Conservation (phyloP, 2,888 invertebrate species). For the Gibbula magus region DNA sequence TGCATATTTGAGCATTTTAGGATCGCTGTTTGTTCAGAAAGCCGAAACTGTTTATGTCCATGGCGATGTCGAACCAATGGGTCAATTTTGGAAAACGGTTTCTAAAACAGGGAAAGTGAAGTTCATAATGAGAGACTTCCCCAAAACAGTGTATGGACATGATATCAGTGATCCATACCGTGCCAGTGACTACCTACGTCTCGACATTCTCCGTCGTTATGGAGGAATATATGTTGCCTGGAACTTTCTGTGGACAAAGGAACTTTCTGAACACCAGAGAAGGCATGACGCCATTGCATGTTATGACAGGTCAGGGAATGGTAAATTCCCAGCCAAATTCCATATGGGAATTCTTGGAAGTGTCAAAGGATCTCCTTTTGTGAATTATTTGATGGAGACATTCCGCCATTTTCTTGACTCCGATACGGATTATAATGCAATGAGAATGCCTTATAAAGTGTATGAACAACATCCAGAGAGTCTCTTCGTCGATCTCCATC, state of each 20-base stretch:
- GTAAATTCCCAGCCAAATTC: conserved; percentile 51
- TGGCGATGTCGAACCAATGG: conserved; percentile 57
- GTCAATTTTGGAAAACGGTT: conserved; percentile 56
- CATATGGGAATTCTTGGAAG: conserved; percentile 54
- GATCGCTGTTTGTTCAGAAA: conserved; percentile 55
- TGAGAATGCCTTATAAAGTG: conserved; percentile 49
- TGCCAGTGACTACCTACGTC: conserved; percentile 63
- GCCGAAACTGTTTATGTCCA: conserved; percentile 64
- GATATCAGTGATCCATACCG: conserved; percentile 51
- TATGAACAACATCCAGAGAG: conserved; percentile 62
- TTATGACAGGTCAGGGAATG: conserved; percentile 61
- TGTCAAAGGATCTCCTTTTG: conserved; percentile 43
- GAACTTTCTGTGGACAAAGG: conserved; percentile 63
- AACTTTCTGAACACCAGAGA: conserved; percentile 43
- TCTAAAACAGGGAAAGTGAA: conserved; percentile 42
- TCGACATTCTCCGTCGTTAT: conserved; percentile 62
- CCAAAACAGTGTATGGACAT: conserved; percentile 46
- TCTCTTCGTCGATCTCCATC: conserved; percentile 54
- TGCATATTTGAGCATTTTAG: conserved; percentile 59
- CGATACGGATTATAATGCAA: conserved; percentile 47
- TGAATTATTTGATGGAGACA: conserved; percentile 42
- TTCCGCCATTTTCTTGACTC: conserved; percentile 43
- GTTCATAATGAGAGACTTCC: conserved; percentile 45
- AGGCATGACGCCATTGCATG: conserved; percentile 56
- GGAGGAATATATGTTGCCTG: conserved; percentile 67